A percentile compares a stretch with the other conserved stretches of the same genome.
phyloP scores from a whole-genome alignment of 2,113 vertebrate genomes.

The Cacatua alba region DNA sequence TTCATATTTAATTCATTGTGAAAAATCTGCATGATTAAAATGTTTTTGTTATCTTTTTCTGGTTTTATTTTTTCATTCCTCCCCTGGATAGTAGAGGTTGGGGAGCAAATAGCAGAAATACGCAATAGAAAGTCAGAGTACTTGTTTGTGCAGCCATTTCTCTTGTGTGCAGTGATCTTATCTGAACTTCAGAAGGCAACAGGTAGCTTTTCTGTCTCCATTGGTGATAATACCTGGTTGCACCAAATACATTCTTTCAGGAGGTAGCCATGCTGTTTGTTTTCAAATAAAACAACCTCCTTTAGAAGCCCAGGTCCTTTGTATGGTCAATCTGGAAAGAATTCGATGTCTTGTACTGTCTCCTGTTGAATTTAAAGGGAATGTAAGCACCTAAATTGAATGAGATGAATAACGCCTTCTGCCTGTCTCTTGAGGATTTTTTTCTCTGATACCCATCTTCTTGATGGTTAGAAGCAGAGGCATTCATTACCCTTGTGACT shows the following conservation, averaged over 20 bases:
- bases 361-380: neutral
- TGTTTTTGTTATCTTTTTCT: neutral
- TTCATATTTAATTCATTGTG: neutral
- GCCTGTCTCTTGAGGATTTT: neutral
- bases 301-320: neutral
- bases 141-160: neutral
- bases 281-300: neutral
- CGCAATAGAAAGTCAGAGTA: neutral
- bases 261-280: neutral
- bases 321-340: neutral
- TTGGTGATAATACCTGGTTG: neutral
- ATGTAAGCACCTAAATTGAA: neutral
- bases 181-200: neutral
- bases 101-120: neutral
- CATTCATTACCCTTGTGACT: neutral
- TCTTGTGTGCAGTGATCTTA: neutral
- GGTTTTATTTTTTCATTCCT: neutral
- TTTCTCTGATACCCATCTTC: neutral
- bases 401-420: neutral
- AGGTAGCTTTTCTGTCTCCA: neutral
- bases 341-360: neutral
- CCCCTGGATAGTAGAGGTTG: neutral
- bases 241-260: neutral
- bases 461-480: neutral
- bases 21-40: neutral